Evolutionary conservation across 1,140 invertebrate genomes (phyloP), one percentile per base, ranked within the genome.

Genomic region (Thaumatotibia leucotreta): DNA sequence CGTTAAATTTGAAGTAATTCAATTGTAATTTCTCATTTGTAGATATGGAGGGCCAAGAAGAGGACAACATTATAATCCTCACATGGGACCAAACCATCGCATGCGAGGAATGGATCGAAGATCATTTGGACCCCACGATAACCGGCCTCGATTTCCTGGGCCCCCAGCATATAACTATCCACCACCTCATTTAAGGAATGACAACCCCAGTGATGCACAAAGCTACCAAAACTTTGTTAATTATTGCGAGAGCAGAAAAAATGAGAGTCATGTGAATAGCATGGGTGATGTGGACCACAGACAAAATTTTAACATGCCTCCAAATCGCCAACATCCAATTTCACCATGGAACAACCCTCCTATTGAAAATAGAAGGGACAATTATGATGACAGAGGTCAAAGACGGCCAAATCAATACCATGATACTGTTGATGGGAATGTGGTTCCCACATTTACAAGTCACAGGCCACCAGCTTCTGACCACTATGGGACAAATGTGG

Each of bases 391-490:
- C 20, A 67, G 69, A 73, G 70, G 45, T 66, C 67, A 67, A 24
- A 68, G 72, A 49, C 74, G 67, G 63, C 11, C 63, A 27, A 69
- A 63, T 58, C 71, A 29, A 58, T 68, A 72, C 31, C 24, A 65
- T 68, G 74, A 74, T 20, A 31, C 14, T 9, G 20, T 14, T 8
- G 75, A 83, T 27, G 29, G 50, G 24, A 73, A 73, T 61, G 83
- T 78, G 70, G 33, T 70, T 31, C 74, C 77, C 50, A 22, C 64
- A 58, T 49, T 49, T 65, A 70, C 78, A 54, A 85, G 86, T 10
- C 88, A 89, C 61, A 81, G 88, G 52, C 87, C 88, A 27, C 88
- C 86, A 10, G 66, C 87, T n/a, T 88, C 85, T 54, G 88, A 91
- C 64, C 83, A 91, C 67, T 91, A 88, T 80, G 82, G 80, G 20